phyloP scores from a whole-genome alignment of 2,113 vertebrate species.

The Pholis gunnellus region DNA sequence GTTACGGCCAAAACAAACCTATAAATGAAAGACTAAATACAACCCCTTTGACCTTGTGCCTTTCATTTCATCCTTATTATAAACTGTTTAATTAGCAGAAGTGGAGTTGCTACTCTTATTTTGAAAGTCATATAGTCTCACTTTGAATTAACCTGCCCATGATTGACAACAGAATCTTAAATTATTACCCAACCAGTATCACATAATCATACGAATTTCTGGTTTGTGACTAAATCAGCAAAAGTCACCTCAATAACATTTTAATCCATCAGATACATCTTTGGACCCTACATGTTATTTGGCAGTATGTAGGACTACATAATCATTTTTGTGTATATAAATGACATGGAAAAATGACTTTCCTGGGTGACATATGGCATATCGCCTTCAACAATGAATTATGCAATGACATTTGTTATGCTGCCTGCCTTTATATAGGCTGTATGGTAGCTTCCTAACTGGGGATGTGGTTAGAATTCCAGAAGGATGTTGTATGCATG shows the following conservation, averaged over 20 bases:
- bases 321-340: neutral
- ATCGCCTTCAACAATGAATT: neutral
- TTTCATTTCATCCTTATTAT: too few relatives aligned
- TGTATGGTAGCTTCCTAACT: neutral
- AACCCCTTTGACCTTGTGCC: too few relatives aligned
- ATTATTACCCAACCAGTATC: neutral
- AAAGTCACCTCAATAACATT: neutral
- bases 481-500: neutral
- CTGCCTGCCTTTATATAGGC: neutral
- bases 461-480: conserved; percentile 15
- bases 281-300: neutral
- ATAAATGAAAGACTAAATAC: too few relatives aligned
- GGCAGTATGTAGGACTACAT: too few relatives aligned
- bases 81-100: too few relatives aligned
- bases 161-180: too few relatives aligned
- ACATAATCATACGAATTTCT: too few relatives aligned
- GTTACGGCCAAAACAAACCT: too few relatives aligned
- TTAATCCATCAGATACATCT: neutral
- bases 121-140: too few relatives aligned
- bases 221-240: neutral
- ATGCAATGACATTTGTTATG: neutral
- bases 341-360: neutral
- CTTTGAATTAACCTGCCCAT: too few relatives aligned
- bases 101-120: too few relatives aligned
- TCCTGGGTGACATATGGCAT: conserved; percentile 3